Percentiles rank a stretch among this genome's conserved stretches.
phyloP scores from a whole-genome alignment of 2,888 invertebrate species.

The Stramonita haemastoma region DNA sequence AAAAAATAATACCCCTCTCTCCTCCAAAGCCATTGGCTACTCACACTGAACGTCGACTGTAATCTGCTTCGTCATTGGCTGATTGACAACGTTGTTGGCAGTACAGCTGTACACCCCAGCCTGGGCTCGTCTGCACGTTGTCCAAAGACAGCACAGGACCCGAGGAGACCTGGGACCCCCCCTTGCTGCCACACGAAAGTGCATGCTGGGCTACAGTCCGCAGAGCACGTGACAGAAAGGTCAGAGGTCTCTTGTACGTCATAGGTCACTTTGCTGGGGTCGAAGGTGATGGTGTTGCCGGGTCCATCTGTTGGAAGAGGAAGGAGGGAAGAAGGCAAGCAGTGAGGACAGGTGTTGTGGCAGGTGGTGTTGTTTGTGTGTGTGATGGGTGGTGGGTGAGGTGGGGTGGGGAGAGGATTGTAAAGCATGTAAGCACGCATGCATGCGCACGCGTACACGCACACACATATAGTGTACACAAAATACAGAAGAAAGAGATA shows the following conservation, averaged over 20 bases:
- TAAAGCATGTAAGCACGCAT: neutral
- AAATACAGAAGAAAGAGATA: neutral
- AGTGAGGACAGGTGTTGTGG: neutral
- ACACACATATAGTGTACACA: neutral
- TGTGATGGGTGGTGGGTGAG: neutral
- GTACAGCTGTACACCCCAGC: conserved; percentile 28
- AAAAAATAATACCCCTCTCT: no score
- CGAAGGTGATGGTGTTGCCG: conserved; percentile 41
- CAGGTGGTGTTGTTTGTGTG: neutral
- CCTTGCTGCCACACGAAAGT: conserved; percentile 35
- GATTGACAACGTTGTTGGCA: conserved; percentile 20
- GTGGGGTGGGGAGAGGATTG: neutral
- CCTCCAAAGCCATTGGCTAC: neutral
- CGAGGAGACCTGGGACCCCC: neutral
- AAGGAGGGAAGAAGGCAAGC: neutral
- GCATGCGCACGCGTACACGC: neutral
- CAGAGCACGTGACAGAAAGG: conserved; percentile 42
- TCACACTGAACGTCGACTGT: conserved; percentile 37
- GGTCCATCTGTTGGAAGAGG: conserved; percentile 37
- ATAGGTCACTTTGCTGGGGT: conserved; percentile 40
- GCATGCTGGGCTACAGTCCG: conserved; percentile 45
- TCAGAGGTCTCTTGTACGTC: conserved; percentile 37
- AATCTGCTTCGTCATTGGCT: conserved; percentile 12
- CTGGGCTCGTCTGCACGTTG: conserved; percentile 16
- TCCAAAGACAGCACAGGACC: conserved; percentile 21